Percentiles rank a stretch among this genome's conserved stretches.
Evolutionary conservation across 1,140 invertebrate genomes (phyloP).

Genomic region (Philotrypesis tridentata): DNA sequence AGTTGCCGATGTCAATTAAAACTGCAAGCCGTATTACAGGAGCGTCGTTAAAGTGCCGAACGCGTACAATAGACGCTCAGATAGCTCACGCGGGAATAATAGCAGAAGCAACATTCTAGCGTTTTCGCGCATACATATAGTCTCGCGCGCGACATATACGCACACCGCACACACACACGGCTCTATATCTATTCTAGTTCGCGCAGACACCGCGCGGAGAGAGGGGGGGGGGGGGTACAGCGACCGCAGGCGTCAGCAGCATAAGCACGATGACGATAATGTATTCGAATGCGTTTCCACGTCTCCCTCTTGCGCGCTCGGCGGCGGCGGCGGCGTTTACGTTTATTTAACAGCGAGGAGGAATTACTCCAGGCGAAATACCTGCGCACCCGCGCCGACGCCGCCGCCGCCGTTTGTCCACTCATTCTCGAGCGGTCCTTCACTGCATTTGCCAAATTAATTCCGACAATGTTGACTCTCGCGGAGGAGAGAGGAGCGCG

Average conservation of each 20-base stretch:
- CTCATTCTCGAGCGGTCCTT: background rate
- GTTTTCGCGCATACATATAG: too few species aligned
- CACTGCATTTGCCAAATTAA: background rate
- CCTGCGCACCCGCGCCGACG: too few species aligned
- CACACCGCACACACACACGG: background rate
- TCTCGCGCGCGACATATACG: too few species aligned
- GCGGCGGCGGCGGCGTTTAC: background rate
- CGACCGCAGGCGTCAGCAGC: conserved; percentile 9
- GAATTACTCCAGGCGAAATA: conserved; percentile 13
- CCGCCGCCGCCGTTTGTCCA: background rate
- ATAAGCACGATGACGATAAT: conserved; percentile 8
- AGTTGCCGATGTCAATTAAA: too few species aligned
- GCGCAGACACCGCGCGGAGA: background rate
- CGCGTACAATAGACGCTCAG: too few species aligned
- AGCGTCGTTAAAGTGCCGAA: too few species aligned
- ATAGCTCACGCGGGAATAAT: too few species aligned
- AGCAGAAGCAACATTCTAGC: too few species aligned
- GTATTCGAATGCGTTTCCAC: background rate
- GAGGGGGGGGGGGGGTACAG: too few species aligned
- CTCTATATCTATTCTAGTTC: conserved; percentile 14
- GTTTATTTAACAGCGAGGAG: conserved; percentile 18
- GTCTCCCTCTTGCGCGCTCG: background rate
- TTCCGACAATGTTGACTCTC: background rate
- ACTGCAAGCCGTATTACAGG: too few species aligned
- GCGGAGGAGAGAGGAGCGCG: too few species aligned